These are phyloP conservation scores for Ptychadena robeensis DNA, from an alignment of 2,797 vertebrate genomes.

Conservation along the genomic window DNA sequence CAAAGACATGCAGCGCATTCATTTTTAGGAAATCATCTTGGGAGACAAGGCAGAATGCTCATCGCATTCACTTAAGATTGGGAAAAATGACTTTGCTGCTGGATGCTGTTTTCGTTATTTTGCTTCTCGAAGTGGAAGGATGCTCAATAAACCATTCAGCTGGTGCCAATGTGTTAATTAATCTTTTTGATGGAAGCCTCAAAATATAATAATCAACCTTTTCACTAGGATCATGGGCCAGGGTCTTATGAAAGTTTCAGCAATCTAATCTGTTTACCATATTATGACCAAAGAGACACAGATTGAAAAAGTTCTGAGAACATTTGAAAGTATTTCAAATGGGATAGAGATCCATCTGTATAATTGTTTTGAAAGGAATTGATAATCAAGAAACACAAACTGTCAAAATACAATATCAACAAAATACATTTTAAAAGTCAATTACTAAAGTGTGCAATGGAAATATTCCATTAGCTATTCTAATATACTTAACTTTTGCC, in stretches of 20 bases:
- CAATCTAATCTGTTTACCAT: slow-evolving; percentile 29
- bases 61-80: slow-evolving; percentile 38
- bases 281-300: slow-evolving; percentile 17
- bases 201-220: slow-evolving; percentile 50
- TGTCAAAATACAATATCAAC: too few relatives aligned
- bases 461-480: too few relatives aligned
- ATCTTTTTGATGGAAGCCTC: slow-evolving; percentile 49
- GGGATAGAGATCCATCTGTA: too few relatives aligned
- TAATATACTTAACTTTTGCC: too few relatives aligned
- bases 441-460: too few relatives aligned
- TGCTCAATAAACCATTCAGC: slow-evolving; percentile 61
- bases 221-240: slow-evolving; percentile 33
- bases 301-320: background rate
- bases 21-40: slow-evolving; percentile 22
- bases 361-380: too few relatives aligned
- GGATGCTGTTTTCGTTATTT: slow-evolving; percentile 40
- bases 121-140: slow-evolving; percentile 54
- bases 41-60: slow-evolving; percentile 38
- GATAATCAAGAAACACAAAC: too few relatives aligned
- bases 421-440: too few relatives aligned
- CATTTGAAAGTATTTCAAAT: background rate
- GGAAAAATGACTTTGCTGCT: slow-evolving; percentile 39
- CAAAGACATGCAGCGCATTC: slow-evolving; percentile 4
- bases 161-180: slow-evolving; percentile 59
- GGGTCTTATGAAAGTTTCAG: slow-evolving; percentile 29